Evolutionary conservation across 2,113 vertebrate species (phyloP).

Genomic region (Nerophis ophidion): DNA sequence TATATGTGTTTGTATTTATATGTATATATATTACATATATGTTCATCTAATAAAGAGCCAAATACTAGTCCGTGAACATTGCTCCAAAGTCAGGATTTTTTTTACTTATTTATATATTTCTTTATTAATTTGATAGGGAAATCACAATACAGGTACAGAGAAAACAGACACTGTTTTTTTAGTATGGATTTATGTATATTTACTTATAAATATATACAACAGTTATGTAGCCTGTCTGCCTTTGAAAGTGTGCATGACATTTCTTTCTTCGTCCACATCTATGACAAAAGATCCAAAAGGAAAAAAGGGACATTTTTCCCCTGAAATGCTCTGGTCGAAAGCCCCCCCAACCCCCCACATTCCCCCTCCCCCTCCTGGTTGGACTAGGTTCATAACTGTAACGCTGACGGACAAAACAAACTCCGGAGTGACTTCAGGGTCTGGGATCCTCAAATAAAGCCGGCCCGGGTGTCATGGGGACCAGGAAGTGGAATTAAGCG

Average conservation of each 20-base stretch:
- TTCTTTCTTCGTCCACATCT: not conserved
- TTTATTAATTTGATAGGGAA: too few relatives aligned
- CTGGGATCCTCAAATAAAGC: conserved; percentile 99
- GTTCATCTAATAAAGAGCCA: too few relatives aligned
- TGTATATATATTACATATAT: too few relatives aligned
- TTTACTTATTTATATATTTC: too few relatives aligned
- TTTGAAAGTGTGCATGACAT: not conserved
- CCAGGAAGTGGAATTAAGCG: conserved; percentile 90
- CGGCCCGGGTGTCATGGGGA: conserved; percentile 92
- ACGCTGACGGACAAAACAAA: conserved; percentile 81
- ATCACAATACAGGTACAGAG: too few relatives aligned
- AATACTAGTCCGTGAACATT: too few relatives aligned
- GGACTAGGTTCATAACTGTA: conserved; percentile 89
- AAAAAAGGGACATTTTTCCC: conserved; percentile 11
- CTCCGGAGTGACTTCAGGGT: conserved; percentile 82
- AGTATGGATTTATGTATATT: too few relatives aligned
- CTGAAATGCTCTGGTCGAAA: not conserved
- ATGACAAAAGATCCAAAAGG: conserved; percentile 8
- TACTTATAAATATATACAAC: too few relatives aligned
- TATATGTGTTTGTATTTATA: too few relatives aligned
- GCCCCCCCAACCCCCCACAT: not conserved
- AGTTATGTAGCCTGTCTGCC: too few relatives aligned
- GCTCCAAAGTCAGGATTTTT: too few relatives aligned
- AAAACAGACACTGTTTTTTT: too few relatives aligned
- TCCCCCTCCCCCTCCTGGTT: conserved; percentile 60